phyloP scores from a whole-genome alignment of 2,797 vertebrate species.

The Mergus octosetaceus region DNA sequence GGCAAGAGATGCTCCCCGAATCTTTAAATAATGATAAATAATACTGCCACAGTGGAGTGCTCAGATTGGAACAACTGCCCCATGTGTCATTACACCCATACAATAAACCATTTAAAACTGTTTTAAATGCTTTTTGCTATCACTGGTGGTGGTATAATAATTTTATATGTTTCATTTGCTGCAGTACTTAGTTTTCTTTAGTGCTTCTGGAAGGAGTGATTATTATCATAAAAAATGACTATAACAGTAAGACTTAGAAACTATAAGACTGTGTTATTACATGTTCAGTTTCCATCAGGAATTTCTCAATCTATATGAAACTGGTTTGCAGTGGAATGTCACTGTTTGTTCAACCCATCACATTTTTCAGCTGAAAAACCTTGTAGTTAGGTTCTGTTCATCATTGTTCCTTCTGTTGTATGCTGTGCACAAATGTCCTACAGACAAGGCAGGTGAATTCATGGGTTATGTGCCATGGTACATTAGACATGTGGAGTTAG shows the following conservation, averaged over 20 bases:
- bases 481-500: not conserved
- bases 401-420: not conserved
- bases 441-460: not conserved
- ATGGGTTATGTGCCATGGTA: not conserved
- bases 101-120: slow-evolving; percentile 19
- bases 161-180: slow-evolving; percentile 49
- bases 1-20: not conserved
- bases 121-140: slow-evolving; percentile 18
- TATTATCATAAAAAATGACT: slow-evolving; percentile 2
- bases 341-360: not conserved
- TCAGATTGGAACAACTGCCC: not conserved
- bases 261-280: not conserved
- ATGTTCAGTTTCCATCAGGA: slow-evolving; percentile 7
- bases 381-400: not conserved
- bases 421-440: not conserved
- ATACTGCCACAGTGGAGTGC: not conserved
- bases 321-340: not conserved
- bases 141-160: slow-evolving; percentile 13
- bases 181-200: slow-evolving; percentile 31
- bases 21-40: slow-evolving; percentile 48
- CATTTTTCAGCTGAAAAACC: not conserved
- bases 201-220: not conserved
- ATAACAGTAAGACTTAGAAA: not conserved
- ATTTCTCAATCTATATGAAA: not conserved
- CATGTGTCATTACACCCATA: not conserved